phyloP scores from a whole-genome alignment of 2,797 vertebrate genomes.

The Rhinichthys osculus region DNA sequence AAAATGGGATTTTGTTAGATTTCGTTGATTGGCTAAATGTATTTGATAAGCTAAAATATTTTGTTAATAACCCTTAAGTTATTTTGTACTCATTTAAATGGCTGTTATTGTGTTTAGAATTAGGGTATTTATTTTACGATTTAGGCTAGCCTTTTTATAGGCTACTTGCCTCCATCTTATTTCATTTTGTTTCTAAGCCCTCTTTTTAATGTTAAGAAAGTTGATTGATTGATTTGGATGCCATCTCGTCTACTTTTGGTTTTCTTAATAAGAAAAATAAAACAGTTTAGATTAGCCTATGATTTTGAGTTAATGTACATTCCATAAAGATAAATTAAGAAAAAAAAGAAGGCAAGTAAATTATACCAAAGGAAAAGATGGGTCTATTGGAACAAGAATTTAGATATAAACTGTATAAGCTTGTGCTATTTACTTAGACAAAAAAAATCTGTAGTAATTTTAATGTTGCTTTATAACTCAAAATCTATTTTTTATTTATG shows the following conservation, averaged over 20 bases:
- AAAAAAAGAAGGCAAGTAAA: not conserved
- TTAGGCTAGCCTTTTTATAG: not conserved
- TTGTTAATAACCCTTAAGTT: not conserved
- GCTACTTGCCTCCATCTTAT: not conserved
- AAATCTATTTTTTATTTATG: too few relatives aligned
- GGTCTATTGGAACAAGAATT: too few relatives aligned
- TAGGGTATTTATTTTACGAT: not conserved
- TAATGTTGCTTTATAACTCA: not conserved
- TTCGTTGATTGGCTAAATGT: not conserved
- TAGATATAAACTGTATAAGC: too few relatives aligned
- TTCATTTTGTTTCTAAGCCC: not conserved
- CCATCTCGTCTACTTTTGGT: not conserved
- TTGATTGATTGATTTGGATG: not conserved
- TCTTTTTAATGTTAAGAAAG: not conserved
- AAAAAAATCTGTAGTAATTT: not conserved
- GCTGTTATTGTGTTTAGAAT: not conserved
- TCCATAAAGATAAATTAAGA: not conserved
- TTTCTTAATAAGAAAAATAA: not conserved
- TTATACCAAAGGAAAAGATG: too few relatives aligned
- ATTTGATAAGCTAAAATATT: not conserved
- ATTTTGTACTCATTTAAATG: not conserved
- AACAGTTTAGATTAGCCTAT: too few relatives aligned
- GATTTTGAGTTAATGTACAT: not conserved
- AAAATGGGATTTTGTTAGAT: not conserved
- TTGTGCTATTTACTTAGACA: not conserved